These are phyloP conservation scores for Ascidia mentula DNA, from an alignment of 23 tunicate genomes.

Conservation along the genomic window DNA sequence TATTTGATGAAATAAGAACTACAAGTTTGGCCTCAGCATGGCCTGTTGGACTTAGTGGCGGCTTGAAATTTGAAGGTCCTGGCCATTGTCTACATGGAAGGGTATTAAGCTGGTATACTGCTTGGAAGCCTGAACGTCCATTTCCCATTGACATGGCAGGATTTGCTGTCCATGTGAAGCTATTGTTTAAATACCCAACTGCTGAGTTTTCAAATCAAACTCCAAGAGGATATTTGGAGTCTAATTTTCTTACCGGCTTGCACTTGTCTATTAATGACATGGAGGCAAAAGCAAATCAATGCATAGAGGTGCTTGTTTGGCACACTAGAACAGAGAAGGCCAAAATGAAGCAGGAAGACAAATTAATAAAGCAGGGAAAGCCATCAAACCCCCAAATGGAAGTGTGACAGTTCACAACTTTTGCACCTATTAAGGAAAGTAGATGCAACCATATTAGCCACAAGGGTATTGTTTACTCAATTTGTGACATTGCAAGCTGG, in stretches of 20 bases:
- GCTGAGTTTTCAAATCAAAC: constrained; percentile 62
- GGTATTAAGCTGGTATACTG: constrained; percentile 78
- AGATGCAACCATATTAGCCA: no score
- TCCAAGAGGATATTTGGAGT: constrained; percentile 85
- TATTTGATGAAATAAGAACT: constrained; percentile 87
- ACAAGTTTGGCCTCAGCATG: constrained; percentile 67
- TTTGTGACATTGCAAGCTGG: no score
- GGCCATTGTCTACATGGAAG: constrained; percentile 61
- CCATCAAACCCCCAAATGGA: constrained; percentile 82
- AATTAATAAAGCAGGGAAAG: constrained; percentile 61
- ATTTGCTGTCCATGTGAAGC: constrained; percentile 79
- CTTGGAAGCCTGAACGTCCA: constrained; percentile 95
- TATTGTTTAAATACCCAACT: constrained; percentile 38
- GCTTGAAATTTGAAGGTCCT: constrained; percentile 92
- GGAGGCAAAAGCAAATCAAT: constrained; percentile 80
- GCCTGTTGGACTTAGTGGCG: constrained; percentile 95
- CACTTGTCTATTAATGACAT: constrained; percentile 30
- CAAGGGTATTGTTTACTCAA: no score
- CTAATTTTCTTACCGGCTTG: constrained; percentile 73
- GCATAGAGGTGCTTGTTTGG: constrained; percentile 87
- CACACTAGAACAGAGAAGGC: constrained; percentile 99
- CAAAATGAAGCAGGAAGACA: constrained; percentile 79
- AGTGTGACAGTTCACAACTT: no score
- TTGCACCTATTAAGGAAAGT: no score
- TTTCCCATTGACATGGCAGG: constrained; percentile 99